Base-by-base conservation (phyloP, 37 sponge, comb jelly and placozoan genomes). In the Ianthella basta region DNA sequence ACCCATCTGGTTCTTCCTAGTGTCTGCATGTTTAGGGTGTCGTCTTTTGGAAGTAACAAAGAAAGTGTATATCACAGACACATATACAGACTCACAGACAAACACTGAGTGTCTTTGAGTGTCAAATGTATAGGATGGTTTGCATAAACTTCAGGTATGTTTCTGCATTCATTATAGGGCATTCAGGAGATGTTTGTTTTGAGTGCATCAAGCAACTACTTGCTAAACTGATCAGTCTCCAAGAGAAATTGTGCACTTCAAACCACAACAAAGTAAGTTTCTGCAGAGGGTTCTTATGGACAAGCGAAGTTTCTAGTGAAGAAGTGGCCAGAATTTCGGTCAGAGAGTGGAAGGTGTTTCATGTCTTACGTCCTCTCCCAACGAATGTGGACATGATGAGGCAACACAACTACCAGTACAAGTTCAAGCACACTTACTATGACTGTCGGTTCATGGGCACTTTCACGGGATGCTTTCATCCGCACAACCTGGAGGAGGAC, bases 291-390 rank as follows among this genome's bases (percentile, higher is more conserved):
- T 75, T 75, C 40, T 50, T 75, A 3, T 75, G 78, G 78, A 53
- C 70, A 30, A 30, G 70, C 10, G 70, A 69, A 6, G 70, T 69
- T 4, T 27, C 70, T 32, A 35, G 27, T 33, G 35, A 30, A 69
- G 33, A 69, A 13, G 33, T 69, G 33, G 15, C 27, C 27, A n/a
- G n/a, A n/a, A n/a, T n/a, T n/a, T 15, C 27, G 6, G 33, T 35
- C 18, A 69, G 0, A 25, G 20, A 2, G 54, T 50, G 3, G 16
- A 16, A 25, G 20, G 24, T 40, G 25, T 39, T 40, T 23, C 18
- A 14, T 21, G 37, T 75, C 37, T 24, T 75, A 50, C 44, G 78
- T 41, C 78, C 78, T 21, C 20, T 75, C 53, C 54, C 78, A 23
- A 4, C 16, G 12, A 75, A 75, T 10, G 53, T 50, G 21, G 41